Percentiles rank a stretch among this genome's conserved stretches.
These are phyloP conservation scores for Aptenodytes patagonicus DNA, from an alignment of 2,113 vertebrate genomes.

Conservation along the genomic window DNA sequence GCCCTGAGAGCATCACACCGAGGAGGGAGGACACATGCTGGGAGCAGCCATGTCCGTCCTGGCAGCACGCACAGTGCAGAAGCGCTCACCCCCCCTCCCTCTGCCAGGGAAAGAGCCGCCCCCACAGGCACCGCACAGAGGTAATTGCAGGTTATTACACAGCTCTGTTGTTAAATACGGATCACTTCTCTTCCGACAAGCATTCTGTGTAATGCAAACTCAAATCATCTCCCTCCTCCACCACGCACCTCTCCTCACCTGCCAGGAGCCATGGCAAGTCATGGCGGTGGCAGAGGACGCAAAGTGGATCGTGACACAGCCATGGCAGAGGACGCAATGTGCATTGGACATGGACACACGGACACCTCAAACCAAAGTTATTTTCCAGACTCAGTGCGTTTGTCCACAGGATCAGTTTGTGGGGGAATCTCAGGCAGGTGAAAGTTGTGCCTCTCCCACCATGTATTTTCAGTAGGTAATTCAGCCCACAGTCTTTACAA, in stretches of 20 bases:
- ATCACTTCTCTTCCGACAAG: slow-evolving; percentile 15
- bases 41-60: neutral
- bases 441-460: too few relatives aligned
- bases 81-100: neutral
- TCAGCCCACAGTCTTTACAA: too few relatives aligned
- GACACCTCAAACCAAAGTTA: neutral
- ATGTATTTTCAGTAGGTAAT: rapidly evolving
- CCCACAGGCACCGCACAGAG: neutral
- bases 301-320: rapidly evolving
- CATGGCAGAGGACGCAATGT: rapidly evolving
- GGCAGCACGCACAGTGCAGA: neutral
- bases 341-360: neutral
- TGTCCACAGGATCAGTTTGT: neutral
- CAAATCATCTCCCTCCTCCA: neutral
- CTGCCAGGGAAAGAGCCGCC: neutral
- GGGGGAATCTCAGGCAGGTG: too few relatives aligned
- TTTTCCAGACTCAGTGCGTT: neutral
- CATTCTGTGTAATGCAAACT: neutral
- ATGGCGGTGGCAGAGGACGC: rapidly evolving
- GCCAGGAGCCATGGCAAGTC: neutral
- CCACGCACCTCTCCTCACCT: neutral
- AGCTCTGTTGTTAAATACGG: neutral
- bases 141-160: neutral
- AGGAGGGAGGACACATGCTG: neutral
- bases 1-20: rapidly evolving